Evolutionary conservation across 1,140 invertebrate genomes (phyloP).

Genomic region (Drepana arcuata): DNA sequence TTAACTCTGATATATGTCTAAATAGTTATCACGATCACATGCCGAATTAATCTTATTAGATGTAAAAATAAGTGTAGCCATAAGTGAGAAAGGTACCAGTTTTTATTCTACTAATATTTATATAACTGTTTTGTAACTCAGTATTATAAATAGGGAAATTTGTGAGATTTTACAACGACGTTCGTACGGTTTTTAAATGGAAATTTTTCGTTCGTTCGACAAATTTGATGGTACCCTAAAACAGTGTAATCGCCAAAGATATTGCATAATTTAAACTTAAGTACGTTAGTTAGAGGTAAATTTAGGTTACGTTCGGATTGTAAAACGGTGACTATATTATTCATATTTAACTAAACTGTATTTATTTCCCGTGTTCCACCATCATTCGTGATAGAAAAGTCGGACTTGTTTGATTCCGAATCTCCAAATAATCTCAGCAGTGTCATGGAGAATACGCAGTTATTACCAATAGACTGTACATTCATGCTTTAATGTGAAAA

Average conservation of each 20-base stretch:
- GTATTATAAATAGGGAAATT: slow-evolving; percentile 61
- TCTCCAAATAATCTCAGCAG: no score
- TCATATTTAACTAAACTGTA: no score
- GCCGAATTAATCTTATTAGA: slow-evolving; percentile 30
- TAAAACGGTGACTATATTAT: no score
- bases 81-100: slow-evolving; percentile 45
- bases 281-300: slow-evolving; percentile 30
- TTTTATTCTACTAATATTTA: slow-evolving; percentile 28
- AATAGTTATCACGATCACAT: no score
- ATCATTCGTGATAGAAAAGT: no score
- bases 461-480: no score
- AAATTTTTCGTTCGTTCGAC: slow-evolving; percentile 2
- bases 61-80: no score
- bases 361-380: no score
- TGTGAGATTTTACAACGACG: slow-evolving; percentile 67
- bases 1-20: no score
- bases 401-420: no score
- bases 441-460: no score
- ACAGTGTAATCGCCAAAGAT: slow-evolving; percentile 70
- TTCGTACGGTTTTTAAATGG: slow-evolving; percentile 47
- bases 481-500: no score
- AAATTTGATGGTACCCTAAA: slow-evolving; percentile 51
- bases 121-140: slow-evolving; percentile 37
- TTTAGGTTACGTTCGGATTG: slow-evolving; percentile 14
- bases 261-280: slow-evolving; percentile 60